Conservation (phyloP, 37 sponge, comb jelly and placozoan species). For the Mnemiopsis leidyi region DNA sequence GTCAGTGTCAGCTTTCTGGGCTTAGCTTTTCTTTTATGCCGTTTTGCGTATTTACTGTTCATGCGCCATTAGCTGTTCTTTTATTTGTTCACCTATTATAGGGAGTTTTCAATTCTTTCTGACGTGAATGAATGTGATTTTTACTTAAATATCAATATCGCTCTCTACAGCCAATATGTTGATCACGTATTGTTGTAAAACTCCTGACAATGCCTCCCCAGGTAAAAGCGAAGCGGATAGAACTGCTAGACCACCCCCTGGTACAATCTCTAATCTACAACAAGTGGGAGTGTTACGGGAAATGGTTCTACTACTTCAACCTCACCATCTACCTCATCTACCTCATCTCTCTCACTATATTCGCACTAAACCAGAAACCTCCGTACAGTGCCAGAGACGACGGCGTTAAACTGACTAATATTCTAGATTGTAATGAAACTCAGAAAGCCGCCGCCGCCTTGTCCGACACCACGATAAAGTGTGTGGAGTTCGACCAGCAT, state of each 20-base stretch:
- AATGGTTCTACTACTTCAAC: constrained; percentile 44
- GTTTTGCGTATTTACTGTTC: too few relatives aligned
- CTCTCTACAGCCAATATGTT: background rate
- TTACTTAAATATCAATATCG: background rate
- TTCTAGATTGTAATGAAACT: background rate
- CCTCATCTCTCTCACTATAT: background rate
- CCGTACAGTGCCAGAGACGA: background rate
- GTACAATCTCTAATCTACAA: constrained; percentile 2
- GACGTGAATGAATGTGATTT: too few relatives aligned
- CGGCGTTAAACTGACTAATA: background rate
- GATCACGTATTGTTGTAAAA: background rate
- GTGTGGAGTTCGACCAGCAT: background rate
- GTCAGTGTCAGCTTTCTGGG: too few relatives aligned
- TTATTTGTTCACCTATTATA: too few relatives aligned
- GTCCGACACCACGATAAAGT: background rate
- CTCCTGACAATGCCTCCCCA: too few relatives aligned
- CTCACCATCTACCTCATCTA: constrained; percentile 9
- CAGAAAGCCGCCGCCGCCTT: background rate
- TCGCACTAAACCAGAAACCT: constrained; percentile 2
- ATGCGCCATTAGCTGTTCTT: background rate
- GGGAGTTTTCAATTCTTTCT: too few relatives aligned
- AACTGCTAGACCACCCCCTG: constrained; percentile 33
- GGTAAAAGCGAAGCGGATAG: background rate
- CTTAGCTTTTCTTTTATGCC: too few relatives aligned
- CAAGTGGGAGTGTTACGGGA: constrained; percentile 39